Conservation (phyloP, 2,888 invertebrate species). For the Dynastes maya region DNA sequence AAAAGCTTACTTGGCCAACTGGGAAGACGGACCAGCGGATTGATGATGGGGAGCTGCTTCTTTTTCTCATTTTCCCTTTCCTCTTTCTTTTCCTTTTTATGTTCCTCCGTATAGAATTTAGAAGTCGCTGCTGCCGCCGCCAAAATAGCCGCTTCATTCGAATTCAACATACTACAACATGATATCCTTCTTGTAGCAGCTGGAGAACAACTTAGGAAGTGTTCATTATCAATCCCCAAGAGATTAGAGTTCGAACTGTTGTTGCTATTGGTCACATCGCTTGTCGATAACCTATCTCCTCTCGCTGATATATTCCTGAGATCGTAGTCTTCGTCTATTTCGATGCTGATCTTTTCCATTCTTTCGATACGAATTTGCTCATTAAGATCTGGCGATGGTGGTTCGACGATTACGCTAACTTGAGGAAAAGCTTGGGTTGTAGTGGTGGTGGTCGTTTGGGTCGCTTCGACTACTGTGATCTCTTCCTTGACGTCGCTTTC, state of each 20-base stretch:
- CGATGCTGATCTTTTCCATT: slow-evolving; percentile 64
- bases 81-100: slow-evolving; percentile 67
- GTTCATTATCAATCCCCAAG: slow-evolving; percentile 75
- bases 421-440: slow-evolving; percentile 70
- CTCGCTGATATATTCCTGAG: slow-evolving; percentile 64
- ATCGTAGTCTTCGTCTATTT: slow-evolving; percentile 66
- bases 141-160: slow-evolving; percentile 76
- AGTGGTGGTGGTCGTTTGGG: slow-evolving; percentile 6
- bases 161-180: slow-evolving; percentile 90
- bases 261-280: slow-evolving; percentile 66
- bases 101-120: slow-evolving; percentile 71
- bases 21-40: slow-evolving; percentile 89
- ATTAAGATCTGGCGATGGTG: slow-evolving; percentile 81
- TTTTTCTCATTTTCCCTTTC: slow-evolving; percentile 71
- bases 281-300: slow-evolving; percentile 65
- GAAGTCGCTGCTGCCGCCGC: slow-evolving; percentile 77
- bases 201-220: slow-evolving; percentile 83
- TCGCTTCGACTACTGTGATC: slow-evolving; percentile 38
- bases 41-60: slow-evolving; percentile 89
- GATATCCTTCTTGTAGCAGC: slow-evolving; percentile 92
- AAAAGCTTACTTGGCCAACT: slow-evolving; percentile 85
- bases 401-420: slow-evolving; percentile 83
- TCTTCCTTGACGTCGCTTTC: slow-evolving; percentile 55
- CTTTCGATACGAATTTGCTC: slow-evolving; percentile 70
- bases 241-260: slow-evolving; percentile 62